phyloP scores from a whole-genome alignment of 2,888 invertebrate genomes.

The Portevinia maculata region DNA sequence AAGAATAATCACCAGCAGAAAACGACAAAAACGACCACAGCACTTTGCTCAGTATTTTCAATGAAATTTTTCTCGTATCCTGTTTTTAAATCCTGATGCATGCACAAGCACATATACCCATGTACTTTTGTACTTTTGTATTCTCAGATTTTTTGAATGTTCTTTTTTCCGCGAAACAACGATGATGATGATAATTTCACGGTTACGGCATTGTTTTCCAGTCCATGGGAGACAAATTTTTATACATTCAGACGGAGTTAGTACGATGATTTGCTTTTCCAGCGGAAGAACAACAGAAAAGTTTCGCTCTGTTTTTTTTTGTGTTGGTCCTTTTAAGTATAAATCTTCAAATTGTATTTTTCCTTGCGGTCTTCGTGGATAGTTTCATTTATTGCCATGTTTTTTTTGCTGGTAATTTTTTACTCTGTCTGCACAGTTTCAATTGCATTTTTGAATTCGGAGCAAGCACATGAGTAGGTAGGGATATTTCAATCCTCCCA shows the following conservation, averaged over 20 bases:
- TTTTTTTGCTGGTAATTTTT: constrained; percentile 6
- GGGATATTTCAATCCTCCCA: constrained; percentile 33
- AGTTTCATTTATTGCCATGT: constrained; percentile 38
- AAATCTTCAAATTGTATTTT: constrained; percentile 55
- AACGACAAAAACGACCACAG: constrained; percentile 35
- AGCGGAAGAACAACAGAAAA: constrained; percentile 46
- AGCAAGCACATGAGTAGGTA: constrained; percentile 30
- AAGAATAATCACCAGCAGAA: constrained; percentile 55
- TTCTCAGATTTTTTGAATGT: constrained; percentile 14
- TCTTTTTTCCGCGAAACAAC: constrained; percentile 7
- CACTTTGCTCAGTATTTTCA: constrained; percentile 13
- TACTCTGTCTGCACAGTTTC: constrained; percentile 45
- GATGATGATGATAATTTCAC: constrained; percentile 34
- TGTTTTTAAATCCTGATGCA: constrained; percentile 49
- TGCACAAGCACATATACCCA: constrained; percentile 17
- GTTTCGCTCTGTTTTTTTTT: background rate
- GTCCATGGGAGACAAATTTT: constrained; percentile 28
- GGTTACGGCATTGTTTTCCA: constrained; percentile 44
- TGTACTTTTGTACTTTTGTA: constrained; percentile 2
- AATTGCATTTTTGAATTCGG: constrained; percentile 66
- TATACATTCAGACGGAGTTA: constrained; percentile 33
- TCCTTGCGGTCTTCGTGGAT: constrained; percentile 24
- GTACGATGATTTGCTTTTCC: constrained; percentile 51
- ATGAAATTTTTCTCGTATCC: constrained; percentile 60
- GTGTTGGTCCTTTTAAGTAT: constrained; percentile 21